Evolutionary conservation across 2,888 invertebrate species (phyloP), one percentile per base, ranked within the genome.

Genomic region (Platypus cylindrus): DNA sequence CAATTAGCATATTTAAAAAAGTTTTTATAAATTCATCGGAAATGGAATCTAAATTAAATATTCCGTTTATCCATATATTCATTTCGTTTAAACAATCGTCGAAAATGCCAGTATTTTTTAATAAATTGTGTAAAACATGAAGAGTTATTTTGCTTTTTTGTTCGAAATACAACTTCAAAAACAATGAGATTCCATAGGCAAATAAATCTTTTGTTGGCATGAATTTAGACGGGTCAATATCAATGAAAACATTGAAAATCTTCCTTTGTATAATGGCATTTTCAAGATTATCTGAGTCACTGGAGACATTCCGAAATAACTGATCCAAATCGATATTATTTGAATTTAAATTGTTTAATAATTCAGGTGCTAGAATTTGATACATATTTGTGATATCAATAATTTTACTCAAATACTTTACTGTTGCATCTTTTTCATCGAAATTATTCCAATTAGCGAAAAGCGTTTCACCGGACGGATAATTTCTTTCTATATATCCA

Each of bases 31-130:
- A 39, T 28, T 32, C 20, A 5, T 42, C 38, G 30, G 50, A 48
- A 12, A 46, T 51, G 14, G 43, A 37, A 41, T 50, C 48, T 13
- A 55, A 39, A 43, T 52, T 46, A 16, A 53, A 48, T 32, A 58
- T 43, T 1, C 52, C 53, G 35, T 55, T 52, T 23, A 58, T 55
- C 69, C 82, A 75, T 37, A 81, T 62, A 52, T 76, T 70, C 25
- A 80, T 70, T 60, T 84, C 81, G 36, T 68, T 62, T 41, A 65
- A 63, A 43, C 70, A 71, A 13, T 67, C 68, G 50, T 76, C 73
- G 53, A 83, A 83, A 43, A 79, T 64, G 3, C 67, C 66, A 0
- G 75, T 74, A 37, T 68, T 73, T 46, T 63, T 66, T 16, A 84
- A 68, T 37, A 83, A 66, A 30, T 60, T 63, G 29, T 59, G 59